These are phyloP conservation scores for Grammomys dolichurus DNA, from an alignment of 2,113 vertebrate species.

Conservation along the genomic window DNA sequence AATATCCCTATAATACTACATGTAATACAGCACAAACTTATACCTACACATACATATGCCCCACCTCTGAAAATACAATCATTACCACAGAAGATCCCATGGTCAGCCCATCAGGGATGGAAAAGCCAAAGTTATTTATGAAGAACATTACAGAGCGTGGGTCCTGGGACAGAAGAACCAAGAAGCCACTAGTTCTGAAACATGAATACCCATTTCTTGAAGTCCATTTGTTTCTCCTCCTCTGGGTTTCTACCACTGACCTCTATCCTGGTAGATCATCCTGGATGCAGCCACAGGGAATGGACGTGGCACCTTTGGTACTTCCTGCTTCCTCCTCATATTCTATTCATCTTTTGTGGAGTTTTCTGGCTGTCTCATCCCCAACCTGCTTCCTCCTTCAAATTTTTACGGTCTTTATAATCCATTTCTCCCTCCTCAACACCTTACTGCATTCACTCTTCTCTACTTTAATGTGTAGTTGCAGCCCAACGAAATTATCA, in stretches of 20 bases:
- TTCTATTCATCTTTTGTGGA: not conserved
- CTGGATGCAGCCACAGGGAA: not conserved
- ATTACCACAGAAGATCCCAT: not conserved
- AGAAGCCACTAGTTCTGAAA: not conserved
- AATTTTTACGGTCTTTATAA: not conserved
- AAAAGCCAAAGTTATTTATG: not conserved
- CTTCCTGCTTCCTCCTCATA: not conserved
- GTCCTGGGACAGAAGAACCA: not conserved
- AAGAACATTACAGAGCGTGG: not conserved
- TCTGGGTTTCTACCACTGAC: not conserved
- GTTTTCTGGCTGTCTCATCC: not conserved
- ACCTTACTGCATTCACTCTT: not conserved
- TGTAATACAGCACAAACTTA: not conserved
- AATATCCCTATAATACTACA: not conserved
- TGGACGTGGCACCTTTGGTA: not conserved
- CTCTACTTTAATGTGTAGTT: not conserved
- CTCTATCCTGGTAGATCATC: not conserved
- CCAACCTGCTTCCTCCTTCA: not conserved
- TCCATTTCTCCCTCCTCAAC: not conserved
- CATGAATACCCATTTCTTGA: not conserved
- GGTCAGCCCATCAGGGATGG: not conserved
- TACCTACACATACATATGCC: fast-evolving
- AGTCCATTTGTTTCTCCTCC: not conserved
- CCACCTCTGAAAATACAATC: not conserved
- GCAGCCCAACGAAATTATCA: conserved; percentile 13